Conservation (phyloP, 2,888 invertebrate species). For the Microplitis deprimator region DNA sequence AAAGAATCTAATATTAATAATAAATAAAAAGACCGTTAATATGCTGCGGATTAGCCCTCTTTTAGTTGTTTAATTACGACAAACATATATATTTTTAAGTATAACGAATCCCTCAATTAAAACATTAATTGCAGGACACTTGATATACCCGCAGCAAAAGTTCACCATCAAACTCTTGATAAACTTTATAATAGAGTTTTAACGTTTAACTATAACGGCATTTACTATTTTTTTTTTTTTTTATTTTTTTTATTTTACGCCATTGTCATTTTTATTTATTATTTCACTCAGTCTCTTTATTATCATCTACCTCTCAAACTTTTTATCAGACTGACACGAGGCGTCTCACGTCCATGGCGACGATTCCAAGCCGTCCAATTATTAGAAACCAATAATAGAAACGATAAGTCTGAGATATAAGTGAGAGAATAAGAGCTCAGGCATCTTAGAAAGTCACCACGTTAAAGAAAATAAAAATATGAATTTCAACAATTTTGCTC, state of each 20-base stretch:
- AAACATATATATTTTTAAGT: neutral
- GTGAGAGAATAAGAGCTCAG: neutral
- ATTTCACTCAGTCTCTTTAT: neutral
- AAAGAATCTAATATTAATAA: neutral
- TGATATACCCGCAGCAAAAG: neutral
- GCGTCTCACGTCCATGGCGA: constrained; percentile 32
- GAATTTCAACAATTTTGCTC: too few relatives aligned
- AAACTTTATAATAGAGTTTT: constrained; percentile 42
- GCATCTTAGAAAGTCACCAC: neutral
- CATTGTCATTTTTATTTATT: constrained; percentile 1
- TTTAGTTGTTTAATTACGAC: neutral
- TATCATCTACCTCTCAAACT: neutral
- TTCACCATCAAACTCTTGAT: neutral
- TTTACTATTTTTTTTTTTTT: constrained; percentile 14
- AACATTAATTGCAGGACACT: constrained; percentile 1
- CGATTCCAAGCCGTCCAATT: constrained; percentile 54
- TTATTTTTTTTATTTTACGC: neutral
- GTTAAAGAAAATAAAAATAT: neutral
- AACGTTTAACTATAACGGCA: constrained; percentile 9
- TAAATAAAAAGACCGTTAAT: neutral
- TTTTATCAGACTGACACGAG: neutral
- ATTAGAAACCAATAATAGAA: constrained; percentile 49
- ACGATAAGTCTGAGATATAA: constrained; percentile 18
- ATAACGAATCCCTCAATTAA: neutral
- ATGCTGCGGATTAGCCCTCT: neutral